These are phyloP conservation scores for Ellobius talpinus DNA, from an alignment of 2,113 vertebrate genomes.

Conservation along the genomic window DNA sequence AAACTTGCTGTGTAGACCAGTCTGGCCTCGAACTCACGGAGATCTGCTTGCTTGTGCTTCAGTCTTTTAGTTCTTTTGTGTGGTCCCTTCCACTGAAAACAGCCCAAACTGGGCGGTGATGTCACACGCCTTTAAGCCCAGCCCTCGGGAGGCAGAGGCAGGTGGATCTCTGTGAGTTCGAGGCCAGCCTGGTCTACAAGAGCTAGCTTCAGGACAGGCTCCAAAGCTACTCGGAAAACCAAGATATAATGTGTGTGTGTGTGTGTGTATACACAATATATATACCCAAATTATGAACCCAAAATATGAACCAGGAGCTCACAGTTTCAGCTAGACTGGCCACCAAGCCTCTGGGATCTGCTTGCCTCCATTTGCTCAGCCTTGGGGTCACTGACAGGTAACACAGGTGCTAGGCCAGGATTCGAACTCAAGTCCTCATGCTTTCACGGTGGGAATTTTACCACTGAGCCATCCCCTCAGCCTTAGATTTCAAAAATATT, in stretches of 20 bases:
- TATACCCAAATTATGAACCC: no score
- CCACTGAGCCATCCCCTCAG: background rate
- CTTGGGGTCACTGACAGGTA: background rate
- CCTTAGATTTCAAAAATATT: background rate
- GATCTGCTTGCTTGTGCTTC: background rate
- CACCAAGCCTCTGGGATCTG: background rate
- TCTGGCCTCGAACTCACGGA: background rate
- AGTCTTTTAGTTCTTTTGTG: background rate
- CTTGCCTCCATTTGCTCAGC: background rate
- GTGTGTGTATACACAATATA: background rate
- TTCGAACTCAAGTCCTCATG: background rate
- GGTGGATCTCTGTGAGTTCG: no score
- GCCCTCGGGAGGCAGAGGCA: no score
- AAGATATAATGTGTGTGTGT: background rate
- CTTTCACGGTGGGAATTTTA: background rate
- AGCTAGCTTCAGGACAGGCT: no score
- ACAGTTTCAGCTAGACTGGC: background rate
- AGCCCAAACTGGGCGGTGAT: background rate
- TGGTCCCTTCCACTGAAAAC: background rate
- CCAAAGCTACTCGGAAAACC: no score
- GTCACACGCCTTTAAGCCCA: no score
- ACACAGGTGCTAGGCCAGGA: background rate
- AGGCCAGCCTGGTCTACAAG: no score
- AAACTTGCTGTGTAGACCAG: background rate
- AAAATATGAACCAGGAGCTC: background rate